These are phyloP conservation scores for Trichopria drosophilae DNA, from an alignment of 2,888 invertebrate species.

Conservation along the genomic window DNA sequence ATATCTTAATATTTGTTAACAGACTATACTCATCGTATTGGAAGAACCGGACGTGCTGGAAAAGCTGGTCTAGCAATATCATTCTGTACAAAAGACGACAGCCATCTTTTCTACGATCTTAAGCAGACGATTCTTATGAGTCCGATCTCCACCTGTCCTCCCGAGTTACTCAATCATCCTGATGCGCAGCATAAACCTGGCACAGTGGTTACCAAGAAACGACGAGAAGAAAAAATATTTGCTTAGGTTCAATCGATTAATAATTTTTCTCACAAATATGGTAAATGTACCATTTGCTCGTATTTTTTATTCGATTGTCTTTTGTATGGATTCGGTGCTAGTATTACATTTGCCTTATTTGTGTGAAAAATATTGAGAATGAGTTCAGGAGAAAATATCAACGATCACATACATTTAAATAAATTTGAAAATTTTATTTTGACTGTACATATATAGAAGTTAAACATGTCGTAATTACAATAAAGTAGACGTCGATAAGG, in stretches of 20 bases:
- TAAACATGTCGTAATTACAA: too few relatives aligned
- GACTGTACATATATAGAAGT: too few relatives aligned
- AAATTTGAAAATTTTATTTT: too few relatives aligned
- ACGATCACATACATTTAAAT: too few relatives aligned
- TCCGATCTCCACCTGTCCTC: conserved; percentile 92
- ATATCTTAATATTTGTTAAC: conserved; percentile 36
- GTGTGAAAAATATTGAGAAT: too few relatives aligned
- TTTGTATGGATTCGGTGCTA: too few relatives aligned
- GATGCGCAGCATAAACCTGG: conserved; percentile 98
- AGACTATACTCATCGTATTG: conserved; percentile 97
- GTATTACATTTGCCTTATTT: too few relatives aligned
- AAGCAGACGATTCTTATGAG: conserved; percentile 88
- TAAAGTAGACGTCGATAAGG: too few relatives aligned
- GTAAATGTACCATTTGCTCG: not conserved
- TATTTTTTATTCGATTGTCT: not conserved
- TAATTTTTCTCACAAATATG: not conserved
- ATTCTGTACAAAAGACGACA: conserved; percentile 97
- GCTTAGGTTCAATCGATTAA: conserved; percentile 63
- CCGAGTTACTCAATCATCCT: conserved; percentile 95
- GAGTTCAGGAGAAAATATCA: too few relatives aligned
- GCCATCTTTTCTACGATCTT: conserved; percentile 91
- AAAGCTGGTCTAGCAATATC: conserved; percentile 95
- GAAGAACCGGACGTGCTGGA: conserved; percentile 98
- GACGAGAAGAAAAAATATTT: conserved; percentile 93
- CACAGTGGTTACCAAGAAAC: conserved; percentile 89